These are phyloP conservation scores for Propithecus perrieri DNA, from an alignment of 2,797 vertebrate genomes.

Conservation along the genomic window DNA sequence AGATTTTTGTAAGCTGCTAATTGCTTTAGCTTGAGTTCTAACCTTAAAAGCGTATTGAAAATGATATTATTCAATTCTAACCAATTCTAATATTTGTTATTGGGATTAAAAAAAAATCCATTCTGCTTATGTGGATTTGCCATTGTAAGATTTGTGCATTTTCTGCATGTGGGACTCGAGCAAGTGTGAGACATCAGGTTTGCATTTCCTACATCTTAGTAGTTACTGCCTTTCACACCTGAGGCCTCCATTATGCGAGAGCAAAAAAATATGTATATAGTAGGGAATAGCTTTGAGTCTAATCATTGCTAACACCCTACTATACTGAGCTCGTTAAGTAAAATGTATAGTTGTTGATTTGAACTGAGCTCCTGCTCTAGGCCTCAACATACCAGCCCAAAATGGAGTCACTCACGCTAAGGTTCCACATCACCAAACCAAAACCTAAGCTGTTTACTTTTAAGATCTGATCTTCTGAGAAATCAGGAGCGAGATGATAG, in stretches of 20 bases:
- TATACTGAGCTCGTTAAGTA: background rate
- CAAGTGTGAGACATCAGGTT: background rate
- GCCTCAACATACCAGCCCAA: background rate
- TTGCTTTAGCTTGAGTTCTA: background rate
- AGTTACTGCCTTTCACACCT: background rate
- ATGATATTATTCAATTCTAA: background rate
- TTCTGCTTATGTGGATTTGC: background rate
- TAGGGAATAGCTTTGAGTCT: background rate
- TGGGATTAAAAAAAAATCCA: background rate
- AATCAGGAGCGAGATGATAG: background rate
- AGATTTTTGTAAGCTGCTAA: background rate
- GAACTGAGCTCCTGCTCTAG: background rate
- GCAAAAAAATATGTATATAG: background rate
- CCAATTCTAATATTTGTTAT: background rate
- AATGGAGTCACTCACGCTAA: background rate
- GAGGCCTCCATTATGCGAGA: background rate
- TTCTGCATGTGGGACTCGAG: background rate
- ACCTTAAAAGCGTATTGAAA: slow-evolving; percentile 17
- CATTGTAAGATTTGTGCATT: background rate
- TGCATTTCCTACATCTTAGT: background rate
- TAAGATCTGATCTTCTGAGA: background rate
- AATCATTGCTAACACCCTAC: background rate
- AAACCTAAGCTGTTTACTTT: background rate
- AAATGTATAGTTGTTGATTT: background rate
- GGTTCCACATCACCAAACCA: background rate